phyloP scores from a whole-genome alignment of 2,113 vertebrate genomes.

The Leucopsar rothschildi region DNA sequence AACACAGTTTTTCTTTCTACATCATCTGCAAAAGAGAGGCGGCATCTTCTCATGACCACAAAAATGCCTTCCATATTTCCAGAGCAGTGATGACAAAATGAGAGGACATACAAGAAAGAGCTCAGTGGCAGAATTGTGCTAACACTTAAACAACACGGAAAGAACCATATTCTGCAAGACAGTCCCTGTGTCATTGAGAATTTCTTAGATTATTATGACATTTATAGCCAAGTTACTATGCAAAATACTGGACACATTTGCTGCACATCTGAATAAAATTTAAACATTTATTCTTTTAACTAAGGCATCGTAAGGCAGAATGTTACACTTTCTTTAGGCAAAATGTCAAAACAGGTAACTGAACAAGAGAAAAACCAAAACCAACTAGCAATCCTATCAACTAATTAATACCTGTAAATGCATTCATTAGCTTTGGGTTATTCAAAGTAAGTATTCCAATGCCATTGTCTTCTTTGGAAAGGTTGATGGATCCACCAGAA shows the following conservation, averaged over 20 bases:
- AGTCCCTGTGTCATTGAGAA: neutral
- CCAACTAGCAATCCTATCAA: neutral
- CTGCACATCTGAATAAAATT: neutral
- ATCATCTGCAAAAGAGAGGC: neutral
- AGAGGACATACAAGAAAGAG: neutral
- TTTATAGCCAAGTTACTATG: neutral
- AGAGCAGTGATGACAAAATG: neutral
- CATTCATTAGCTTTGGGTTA: constrained; percentile 89
- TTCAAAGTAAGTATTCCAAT: constrained; percentile 88
- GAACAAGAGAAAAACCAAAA: neutral
- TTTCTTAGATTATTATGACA: neutral
- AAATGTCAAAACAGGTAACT: neutral
- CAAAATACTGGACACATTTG: neutral
- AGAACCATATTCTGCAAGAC: neutral
- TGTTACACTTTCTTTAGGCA: neutral
- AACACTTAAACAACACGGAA: rapidly evolving
- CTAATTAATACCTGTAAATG: constrained; percentile 84
- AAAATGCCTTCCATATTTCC: neutral
- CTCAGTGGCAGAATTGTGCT: neutral
- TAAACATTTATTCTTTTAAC: neutral
- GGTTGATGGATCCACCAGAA: constrained; percentile 85
- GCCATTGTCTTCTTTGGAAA: constrained; percentile 81
- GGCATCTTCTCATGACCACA: neutral
- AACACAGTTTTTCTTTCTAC: neutral
- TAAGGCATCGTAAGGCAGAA: neutral